Evolutionary conservation across 2,888 invertebrate genomes (phyloP).

Genomic region (Dorcus parallelipipedus): DNA sequence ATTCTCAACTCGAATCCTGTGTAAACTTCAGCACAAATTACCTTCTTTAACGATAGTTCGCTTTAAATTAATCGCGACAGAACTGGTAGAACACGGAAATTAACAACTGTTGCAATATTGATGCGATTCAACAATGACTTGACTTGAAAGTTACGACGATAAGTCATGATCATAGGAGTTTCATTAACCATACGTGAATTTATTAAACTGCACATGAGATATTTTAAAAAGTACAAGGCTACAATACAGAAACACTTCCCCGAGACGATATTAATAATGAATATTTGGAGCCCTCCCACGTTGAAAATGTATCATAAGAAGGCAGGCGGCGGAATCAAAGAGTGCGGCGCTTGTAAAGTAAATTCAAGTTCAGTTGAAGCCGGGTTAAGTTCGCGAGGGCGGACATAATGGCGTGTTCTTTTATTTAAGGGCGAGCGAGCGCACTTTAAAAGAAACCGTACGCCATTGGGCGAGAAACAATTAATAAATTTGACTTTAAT

Average conservation of each 20-base stretch:
- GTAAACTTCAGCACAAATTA: no score
- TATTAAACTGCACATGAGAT: slow-evolving; percentile 25
- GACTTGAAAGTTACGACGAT: background rate
- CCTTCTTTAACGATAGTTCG: no score
- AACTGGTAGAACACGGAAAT: no score
- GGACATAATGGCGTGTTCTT: slow-evolving; percentile 16
- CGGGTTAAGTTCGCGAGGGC: slow-evolving; percentile 21
- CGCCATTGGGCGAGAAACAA: slow-evolving; percentile 24
- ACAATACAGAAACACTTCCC: slow-evolving; percentile 29
- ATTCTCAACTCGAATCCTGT: no score
- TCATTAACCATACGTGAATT: slow-evolving; percentile 27
- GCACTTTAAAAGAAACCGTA: slow-evolving; percentile 16
- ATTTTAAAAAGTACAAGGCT: slow-evolving; percentile 27
- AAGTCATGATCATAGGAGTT: slow-evolving; percentile 13
- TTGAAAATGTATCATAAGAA: slow-evolving; percentile 41
- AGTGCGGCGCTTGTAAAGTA: slow-evolving; percentile 11
- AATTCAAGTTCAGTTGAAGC: background rate
- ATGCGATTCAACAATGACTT: no score
- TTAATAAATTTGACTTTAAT: slow-evolving; percentile 25
- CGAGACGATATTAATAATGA: slow-evolving; percentile 33
- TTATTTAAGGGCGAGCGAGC: slow-evolving; percentile 6
- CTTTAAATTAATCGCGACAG: no score
- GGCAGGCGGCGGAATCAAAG: slow-evolving; percentile 36
- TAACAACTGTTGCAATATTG: no score
- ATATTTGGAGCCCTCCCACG: slow-evolving; percentile 44